Evolutionary conservation across 2,888 invertebrate genomes (phyloP).

Genomic region (Nomada lathburiana): DNA sequence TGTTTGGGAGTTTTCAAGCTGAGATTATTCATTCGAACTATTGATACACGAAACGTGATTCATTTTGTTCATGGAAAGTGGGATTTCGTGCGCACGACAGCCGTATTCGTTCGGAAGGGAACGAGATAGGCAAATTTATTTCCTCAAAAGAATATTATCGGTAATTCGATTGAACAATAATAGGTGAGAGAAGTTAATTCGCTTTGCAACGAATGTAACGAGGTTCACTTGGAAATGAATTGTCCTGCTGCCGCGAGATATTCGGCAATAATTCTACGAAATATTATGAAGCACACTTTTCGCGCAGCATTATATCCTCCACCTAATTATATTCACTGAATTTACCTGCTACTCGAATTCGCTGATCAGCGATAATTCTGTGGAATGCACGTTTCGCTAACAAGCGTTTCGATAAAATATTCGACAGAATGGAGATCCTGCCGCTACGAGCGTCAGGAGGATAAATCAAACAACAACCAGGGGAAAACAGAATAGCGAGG

Average conservation of each 20-base stretch:
- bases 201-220: no score
- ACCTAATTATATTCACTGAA: background rate
- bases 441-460: background rate
- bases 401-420: background rate
- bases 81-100: no score
- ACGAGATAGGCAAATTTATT: no score
- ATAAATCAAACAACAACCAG: constrained; percentile 18
- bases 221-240: background rate
- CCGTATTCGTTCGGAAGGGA: no score
- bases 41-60: no score
- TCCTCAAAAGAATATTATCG: no score
- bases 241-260: background rate
- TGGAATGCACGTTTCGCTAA: background rate
- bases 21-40: no score
- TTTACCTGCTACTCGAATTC: no score
- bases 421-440: background rate
- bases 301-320: background rate
- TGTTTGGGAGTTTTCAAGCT: no score
- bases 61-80: no score
- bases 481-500: constrained; percentile 14
- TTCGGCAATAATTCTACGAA: background rate
- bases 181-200: no score
- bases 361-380: background rate
- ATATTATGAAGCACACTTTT: background rate
- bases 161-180: no score